Evolutionary conservation across 2,113 vertebrate species (phyloP).

Genomic region (Cygnus atratus): DNA sequence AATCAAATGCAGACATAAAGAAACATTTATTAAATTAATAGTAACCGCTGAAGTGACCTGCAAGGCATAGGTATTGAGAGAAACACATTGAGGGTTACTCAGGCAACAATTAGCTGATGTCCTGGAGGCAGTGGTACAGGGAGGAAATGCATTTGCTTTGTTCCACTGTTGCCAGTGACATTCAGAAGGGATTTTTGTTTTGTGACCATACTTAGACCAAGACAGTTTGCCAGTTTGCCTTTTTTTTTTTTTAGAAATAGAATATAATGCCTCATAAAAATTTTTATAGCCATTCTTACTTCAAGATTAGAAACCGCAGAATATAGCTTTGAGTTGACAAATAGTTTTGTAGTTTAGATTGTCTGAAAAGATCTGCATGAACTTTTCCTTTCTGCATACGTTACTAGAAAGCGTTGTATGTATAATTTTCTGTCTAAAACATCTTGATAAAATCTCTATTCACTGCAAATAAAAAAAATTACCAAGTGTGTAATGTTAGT

Average conservation of each 20-base stretch:
- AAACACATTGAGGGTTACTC: conserved; percentile 54
- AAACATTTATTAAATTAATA: conserved; percentile 73
- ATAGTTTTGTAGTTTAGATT: not conserved
- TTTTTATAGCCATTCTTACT: not conserved
- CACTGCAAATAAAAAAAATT: not conserved
- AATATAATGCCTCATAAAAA: not conserved
- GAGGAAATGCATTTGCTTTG: conserved; percentile 9
- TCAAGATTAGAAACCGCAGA: not conserved
- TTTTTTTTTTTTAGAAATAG: not conserved
- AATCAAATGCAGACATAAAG: conserved; percentile 64
- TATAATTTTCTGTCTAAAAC: not conserved
- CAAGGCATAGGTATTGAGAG: conserved; percentile 61
- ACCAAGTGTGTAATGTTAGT: not conserved
- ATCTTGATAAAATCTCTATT: not conserved
- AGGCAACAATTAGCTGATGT: conserved; percentile 63
- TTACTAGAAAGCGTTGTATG: not conserved
- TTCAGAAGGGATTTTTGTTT: conserved; percentile 19
- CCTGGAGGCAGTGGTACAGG: conserved; percentile 44
- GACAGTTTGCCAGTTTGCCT: not conserved
- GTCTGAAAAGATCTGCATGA: not conserved
- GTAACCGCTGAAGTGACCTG: conserved; percentile 71
- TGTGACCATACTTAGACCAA: conserved; percentile 1
- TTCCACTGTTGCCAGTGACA: conserved; percentile 39
- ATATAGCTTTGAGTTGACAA: not conserved
- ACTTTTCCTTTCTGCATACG: not conserved